Conservation (phyloP, 1,140 invertebrate genomes). For the Alviniconcha marisindica region DNA sequence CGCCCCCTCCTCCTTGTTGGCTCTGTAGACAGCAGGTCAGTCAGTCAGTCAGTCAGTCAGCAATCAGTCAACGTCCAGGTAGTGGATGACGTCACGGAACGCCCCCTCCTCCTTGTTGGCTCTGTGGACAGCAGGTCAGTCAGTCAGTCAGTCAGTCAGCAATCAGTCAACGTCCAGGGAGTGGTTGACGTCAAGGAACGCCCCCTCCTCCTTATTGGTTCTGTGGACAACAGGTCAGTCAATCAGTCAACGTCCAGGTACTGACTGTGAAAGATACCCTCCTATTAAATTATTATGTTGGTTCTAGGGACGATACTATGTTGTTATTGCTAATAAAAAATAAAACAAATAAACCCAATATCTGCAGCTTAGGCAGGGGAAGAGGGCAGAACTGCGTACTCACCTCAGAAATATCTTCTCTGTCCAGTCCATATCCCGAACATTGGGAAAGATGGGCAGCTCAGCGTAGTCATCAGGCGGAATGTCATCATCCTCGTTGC, state of each 20-base stretch:
- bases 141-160: no score
- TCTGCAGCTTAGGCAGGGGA: not conserved
- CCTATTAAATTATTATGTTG: not conserved
- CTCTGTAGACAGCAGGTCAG: not conserved
- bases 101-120: conserved; percentile 31
- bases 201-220: conserved; percentile 33
- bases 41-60: no score
- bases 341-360: not conserved
- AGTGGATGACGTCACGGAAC: conserved; percentile 80
- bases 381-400: no score
- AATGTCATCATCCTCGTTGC: conserved; percentile 28
- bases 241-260: no score
- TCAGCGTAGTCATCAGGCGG: conserved; percentile 70
- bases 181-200: conserved; percentile 78
- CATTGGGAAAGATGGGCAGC: conserved; percentile 65
- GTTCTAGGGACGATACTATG: not conserved
- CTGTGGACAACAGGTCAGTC: not conserved
- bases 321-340: no score
- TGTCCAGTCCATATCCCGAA: conserved; percentile 60
- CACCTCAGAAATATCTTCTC: conserved; percentile 69
- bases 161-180: conserved; percentile 89
- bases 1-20: conserved; percentile 29
- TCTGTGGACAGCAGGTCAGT: not conserved
- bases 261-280: no score
- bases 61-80: conserved; percentile 88